phyloP scores from a whole-genome alignment of 1,140 invertebrate genomes.

The Drosophila suzukii region DNA sequence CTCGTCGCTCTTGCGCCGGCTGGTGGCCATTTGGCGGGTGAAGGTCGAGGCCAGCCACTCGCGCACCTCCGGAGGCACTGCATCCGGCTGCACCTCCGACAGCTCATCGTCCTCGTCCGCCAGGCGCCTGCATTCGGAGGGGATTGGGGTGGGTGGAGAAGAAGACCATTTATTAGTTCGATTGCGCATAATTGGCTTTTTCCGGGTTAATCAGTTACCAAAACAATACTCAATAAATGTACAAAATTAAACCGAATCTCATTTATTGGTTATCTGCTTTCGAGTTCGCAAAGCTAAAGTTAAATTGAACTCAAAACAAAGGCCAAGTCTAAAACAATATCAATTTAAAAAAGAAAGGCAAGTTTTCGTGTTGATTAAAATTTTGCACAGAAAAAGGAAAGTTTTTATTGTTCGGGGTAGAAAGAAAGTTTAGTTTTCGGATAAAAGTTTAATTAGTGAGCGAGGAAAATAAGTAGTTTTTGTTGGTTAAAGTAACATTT shows the following conservation, averaged over 20 bases:
- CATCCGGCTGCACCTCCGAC: slow-evolving; percentile 97
- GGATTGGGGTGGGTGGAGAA: slow-evolving; percentile 27
- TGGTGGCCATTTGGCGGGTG: slow-evolving; percentile 93
- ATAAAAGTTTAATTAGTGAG: slow-evolving; percentile 41
- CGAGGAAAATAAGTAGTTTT: slow-evolving; percentile 17
- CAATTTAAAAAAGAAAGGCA: slow-evolving; percentile 3
- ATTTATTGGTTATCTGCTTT: slow-evolving; percentile 29
- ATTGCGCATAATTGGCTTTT: slow-evolving; percentile 10
- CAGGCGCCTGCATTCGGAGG: slow-evolving; percentile 86
- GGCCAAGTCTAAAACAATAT: slow-evolving; percentile 38
- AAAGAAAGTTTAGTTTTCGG: slow-evolving; percentile 32
- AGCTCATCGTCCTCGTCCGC: slow-evolving; percentile 97
- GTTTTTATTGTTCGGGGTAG: slow-evolving; percentile 24
- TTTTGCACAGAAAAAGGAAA: slow-evolving; percentile 43
- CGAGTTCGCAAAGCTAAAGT: slow-evolving; percentile 24
- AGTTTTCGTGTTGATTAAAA: slow-evolving; percentile 42
- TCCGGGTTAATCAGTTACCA: slow-evolving; percentile 47
- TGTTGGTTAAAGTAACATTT: slow-evolving; percentile 33
- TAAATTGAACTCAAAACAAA: slow-evolving; percentile 37
- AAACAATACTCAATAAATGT: slow-evolving; percentile 50
- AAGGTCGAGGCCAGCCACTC: slow-evolving; percentile 99
- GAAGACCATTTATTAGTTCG: slow-evolving; percentile 46
- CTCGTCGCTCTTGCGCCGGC: slow-evolving; percentile 90
- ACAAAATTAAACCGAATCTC: slow-evolving; percentile 35
- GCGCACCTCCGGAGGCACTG: slow-evolving; percentile 96